Evolutionary conservation across 2,888 invertebrate species (phyloP).

Genomic region (Ethmia dodecea): DNA sequence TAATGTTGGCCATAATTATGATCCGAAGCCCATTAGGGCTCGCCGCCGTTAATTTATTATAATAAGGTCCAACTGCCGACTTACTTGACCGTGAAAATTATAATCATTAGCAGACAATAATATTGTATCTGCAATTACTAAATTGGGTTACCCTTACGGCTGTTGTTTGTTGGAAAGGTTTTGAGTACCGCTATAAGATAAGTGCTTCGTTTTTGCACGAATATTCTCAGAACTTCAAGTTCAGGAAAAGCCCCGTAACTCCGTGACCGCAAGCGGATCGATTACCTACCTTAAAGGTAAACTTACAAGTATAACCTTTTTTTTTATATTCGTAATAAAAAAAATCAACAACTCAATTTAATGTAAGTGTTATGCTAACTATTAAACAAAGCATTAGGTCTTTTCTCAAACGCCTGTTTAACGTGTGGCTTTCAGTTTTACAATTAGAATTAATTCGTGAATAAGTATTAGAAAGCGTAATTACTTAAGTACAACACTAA

Average conservation of each 20-base stretch:
- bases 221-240: constrained; percentile 11
- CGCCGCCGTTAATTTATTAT: constrained; percentile 68
- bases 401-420: too few species aligned
- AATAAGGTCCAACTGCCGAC: constrained; percentile 70
- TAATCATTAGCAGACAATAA: constrained; percentile 59
- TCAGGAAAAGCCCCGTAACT: constrained; percentile 13
- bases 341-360: too few species aligned
- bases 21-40: constrained; percentile 56
- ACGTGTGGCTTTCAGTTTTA: too few species aligned
- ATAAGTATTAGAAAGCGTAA: too few species aligned
- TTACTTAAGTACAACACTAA: too few species aligned
- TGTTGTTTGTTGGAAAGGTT: constrained; percentile 1
- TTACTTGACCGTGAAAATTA: constrained; percentile 68
- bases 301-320: too few species aligned
- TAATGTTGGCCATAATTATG: constrained; percentile 59
- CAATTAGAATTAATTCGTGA: too few species aligned
- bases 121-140: constrained; percentile 3
- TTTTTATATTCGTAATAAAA: too few species aligned
- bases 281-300: too few species aligned
- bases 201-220: too few species aligned
- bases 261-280: constrained; percentile 13
- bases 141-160: neutral
- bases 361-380: too few species aligned
- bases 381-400: too few species aligned
- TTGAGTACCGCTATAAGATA: neutral